Base-by-base conservation (phyloP, 2,888 invertebrate species). In the Limnephilus marmoratus region DNA sequence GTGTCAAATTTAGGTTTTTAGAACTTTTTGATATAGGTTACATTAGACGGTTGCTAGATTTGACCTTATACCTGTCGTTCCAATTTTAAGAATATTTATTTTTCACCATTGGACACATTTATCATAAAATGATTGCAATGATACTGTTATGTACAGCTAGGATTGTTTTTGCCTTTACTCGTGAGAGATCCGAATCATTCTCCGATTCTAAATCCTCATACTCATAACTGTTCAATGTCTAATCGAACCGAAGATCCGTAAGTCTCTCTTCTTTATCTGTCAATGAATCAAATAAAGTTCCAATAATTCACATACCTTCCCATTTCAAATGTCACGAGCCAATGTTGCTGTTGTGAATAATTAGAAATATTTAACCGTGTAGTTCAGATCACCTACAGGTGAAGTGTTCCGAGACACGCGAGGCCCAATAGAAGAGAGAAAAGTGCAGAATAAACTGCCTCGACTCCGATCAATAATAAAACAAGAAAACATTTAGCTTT, bases 261-360 rank as follows among this genome's bases (percentile, higher is more conserved):
- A n/a, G 24, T 9, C n/a, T 68, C 24, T 68, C 68, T 68, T 68
- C 7, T 68, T 68, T 68, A 68, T 68, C 68, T 68, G 24, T n/a
- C 68, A 68, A 68, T 68, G 24, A 68, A 68, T 68, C 68, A 68
- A 68, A 68, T 68, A 68, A 68, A 68, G 24, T 68, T 68, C 68
- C 68, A 24, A 68, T 68, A 82, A 82, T 31, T 34, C 82, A 82
- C 82, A 82, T 34, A 82, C 29, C 82, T 82, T 82, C 82, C 31
- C 82, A 82, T 82, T 34, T 15, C 31, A 34, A 31, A 82, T 82
- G 82, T 82, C 82, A 82, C 82, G 34, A 82, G 82, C 34, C 82
- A 82, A 31, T 68, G 68, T 68, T 68, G 68, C 68, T 68, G 24
- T 68, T 68, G 68, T 68, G 68, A 68, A 68, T 68, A 68, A 68